These are phyloP conservation scores for Tenthredo distinguenda DNA, from an alignment of 2,888 invertebrate species.

Conservation along the genomic window DNA sequence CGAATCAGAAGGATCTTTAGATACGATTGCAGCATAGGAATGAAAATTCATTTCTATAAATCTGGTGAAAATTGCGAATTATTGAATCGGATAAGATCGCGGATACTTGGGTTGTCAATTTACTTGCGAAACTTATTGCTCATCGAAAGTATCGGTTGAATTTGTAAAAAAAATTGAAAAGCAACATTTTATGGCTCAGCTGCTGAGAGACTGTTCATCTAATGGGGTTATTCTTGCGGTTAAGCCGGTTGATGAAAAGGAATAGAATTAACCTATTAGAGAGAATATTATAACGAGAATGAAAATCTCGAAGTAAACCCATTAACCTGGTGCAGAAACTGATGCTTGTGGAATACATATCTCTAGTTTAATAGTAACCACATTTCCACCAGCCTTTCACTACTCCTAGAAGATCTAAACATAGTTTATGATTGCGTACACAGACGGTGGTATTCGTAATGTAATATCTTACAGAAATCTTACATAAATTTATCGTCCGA, in stretches of 20 bases:
- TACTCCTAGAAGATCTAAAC: slow-evolving; percentile 33
- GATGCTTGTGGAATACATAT: neutral
- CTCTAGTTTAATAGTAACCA: neutral
- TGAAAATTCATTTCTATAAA: neutral
- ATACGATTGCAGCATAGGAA: neutral
- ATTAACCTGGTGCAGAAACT: neutral
- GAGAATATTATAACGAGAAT: neutral
- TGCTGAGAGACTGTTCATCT: too few relatives aligned
- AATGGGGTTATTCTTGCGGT: neutral
- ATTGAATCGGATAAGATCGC: too few relatives aligned
- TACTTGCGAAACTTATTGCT: too few relatives aligned
- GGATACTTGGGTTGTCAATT: too few relatives aligned
- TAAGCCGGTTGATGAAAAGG: neutral
- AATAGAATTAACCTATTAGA: neutral
- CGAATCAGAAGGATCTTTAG: neutral
- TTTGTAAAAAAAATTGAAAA: neutral
- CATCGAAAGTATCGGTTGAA: neutral
- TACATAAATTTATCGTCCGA: neutral
- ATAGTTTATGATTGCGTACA: slow-evolving; percentile 33
- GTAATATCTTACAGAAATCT: neutral
- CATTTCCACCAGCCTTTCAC: slow-evolving; percentile 36
- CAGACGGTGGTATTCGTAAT: neutral
- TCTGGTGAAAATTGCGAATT: too few relatives aligned
- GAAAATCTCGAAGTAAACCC: neutral
- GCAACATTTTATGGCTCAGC: neutral